A percentile compares a stretch with the other conserved stretches of the same genome.
These are phyloP conservation scores for Falco peregrinus DNA, from an alignment of 2,797 vertebrate genomes.

Conservation along the genomic window DNA sequence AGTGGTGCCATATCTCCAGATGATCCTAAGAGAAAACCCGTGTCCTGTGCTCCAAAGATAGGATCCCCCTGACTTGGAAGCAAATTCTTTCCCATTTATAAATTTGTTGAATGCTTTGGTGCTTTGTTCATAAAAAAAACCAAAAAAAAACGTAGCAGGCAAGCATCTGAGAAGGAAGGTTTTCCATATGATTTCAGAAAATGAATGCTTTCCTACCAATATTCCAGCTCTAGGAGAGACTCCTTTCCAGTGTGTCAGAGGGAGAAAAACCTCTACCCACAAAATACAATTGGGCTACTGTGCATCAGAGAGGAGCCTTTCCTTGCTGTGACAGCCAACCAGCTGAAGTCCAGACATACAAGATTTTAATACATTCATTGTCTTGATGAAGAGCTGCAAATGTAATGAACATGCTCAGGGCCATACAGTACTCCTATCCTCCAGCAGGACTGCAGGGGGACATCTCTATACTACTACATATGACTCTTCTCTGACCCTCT, in stretches of 20 bases:
- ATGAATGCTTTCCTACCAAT: not conserved
- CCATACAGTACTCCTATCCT: not conserved
- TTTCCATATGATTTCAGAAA: not conserved
- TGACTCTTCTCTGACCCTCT: not conserved
- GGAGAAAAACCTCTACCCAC: not conserved
- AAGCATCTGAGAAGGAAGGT: not conserved
- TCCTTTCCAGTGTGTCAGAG: not conserved
- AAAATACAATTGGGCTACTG: not conserved
- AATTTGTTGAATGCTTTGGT: not conserved
- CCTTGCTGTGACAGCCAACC: not conserved
- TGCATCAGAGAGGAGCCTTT: not conserved
- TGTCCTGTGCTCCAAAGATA: not conserved
- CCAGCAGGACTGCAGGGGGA: not conserved
- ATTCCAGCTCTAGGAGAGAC: not conserved
- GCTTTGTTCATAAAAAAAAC: not conserved
- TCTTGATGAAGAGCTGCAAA: conserved; percentile 5
- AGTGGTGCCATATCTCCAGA: not conserved
- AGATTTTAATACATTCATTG: conserved; percentile 13
- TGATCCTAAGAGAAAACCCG: not conserved
- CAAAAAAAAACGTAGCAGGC: fast-evolving
- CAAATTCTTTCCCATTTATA: not conserved
- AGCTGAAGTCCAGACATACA: not conserved
- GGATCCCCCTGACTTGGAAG: not conserved
- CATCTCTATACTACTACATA: not conserved
- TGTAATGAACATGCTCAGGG: not conserved